Conservation (phyloP, 2,797 vertebrate species). For the Macropus fuliginosus region DNA sequence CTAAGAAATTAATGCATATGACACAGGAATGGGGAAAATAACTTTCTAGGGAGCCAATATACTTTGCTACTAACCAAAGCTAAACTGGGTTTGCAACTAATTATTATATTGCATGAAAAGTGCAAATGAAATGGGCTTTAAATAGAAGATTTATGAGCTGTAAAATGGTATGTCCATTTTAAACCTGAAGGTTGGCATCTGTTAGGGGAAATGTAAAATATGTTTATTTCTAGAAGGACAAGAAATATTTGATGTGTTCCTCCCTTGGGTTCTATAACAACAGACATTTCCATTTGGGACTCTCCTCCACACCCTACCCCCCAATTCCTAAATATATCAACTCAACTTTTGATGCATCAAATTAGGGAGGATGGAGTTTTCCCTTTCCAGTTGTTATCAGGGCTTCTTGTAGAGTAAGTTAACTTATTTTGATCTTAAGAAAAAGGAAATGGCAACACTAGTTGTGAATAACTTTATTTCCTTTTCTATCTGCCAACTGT, state of each 20-base stretch:
- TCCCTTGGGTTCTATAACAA: slow-evolving; percentile 37
- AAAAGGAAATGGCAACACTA: slow-evolving; percentile 38
- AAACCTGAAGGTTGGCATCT: slow-evolving; percentile 34
- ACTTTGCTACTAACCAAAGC: not conserved
- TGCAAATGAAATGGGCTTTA: not conserved
- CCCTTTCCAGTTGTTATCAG: slow-evolving; percentile 53
- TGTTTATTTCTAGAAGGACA: slow-evolving; percentile 37
- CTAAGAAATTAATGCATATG: slow-evolving; percentile 18
- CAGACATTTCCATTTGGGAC: slow-evolving; percentile 1
- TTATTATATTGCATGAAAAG: slow-evolving; percentile 35
- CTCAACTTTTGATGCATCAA: slow-evolving; percentile 34
- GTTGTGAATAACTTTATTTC: slow-evolving; percentile 43
- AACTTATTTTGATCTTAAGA: slow-evolving; percentile 18
- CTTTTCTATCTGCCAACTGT: slow-evolving; percentile 23
- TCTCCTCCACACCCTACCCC: not conserved
- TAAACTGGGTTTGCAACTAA: slow-evolving; percentile 11
- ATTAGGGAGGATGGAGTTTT: not conserved
- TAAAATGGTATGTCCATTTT: slow-evolving; percentile 21
- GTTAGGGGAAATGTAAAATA: slow-evolving; percentile 37
- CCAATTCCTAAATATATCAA: slow-evolving; percentile 54
- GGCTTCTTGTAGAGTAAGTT: slow-evolving; percentile 44
- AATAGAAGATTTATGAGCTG: slow-evolving; percentile 3
- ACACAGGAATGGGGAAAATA: not conserved
- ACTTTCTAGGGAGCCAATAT: not conserved
- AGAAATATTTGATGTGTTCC: slow-evolving; percentile 13